These are phyloP conservation scores for Epirrhoe alternata DNA, from an alignment of 2,888 invertebrate genomes.

Conservation along the genomic window DNA sequence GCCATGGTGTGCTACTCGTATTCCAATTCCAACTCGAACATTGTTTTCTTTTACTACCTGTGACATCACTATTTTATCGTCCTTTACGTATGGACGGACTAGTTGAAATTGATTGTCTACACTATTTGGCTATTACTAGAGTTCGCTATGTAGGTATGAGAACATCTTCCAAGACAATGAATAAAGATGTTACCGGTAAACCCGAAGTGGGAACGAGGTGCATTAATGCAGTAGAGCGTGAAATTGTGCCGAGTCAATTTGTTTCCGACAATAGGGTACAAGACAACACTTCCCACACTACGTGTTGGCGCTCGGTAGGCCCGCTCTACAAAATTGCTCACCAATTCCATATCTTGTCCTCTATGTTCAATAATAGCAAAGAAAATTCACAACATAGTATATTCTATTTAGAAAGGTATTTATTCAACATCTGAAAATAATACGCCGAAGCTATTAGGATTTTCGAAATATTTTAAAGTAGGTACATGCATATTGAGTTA, in stretches of 20 bases:
- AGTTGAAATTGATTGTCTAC: constrained; percentile 18
- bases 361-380: not conserved
- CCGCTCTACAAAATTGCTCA: constrained; percentile 66
- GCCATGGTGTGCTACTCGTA: constrained; percentile 39
- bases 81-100: constrained; percentile 33
- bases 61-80: constrained; percentile 45
- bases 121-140: not conserved
- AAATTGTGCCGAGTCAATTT: constrained; percentile 77
- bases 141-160: not conserved
- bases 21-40: constrained; percentile 43
- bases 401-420: not conserved
- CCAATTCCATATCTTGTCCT: constrained; percentile 57
- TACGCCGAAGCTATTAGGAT: not conserved
- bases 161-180: constrained; percentile 45
- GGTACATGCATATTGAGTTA: constrained; percentile 1
- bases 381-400: not conserved
- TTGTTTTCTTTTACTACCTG: constrained; percentile 46
- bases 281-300: constrained; percentile 51
- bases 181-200: constrained; percentile 62
- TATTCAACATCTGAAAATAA: not conserved
- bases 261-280: constrained; percentile 66
- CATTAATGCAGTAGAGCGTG: constrained; percentile 73
- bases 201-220: constrained; percentile 61
- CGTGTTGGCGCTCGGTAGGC: constrained; percentile 64
- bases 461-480: not conserved